Base-by-base conservation (phyloP, 2,113 vertebrate species). In the Urocynchramus pylzowi region DNA sequence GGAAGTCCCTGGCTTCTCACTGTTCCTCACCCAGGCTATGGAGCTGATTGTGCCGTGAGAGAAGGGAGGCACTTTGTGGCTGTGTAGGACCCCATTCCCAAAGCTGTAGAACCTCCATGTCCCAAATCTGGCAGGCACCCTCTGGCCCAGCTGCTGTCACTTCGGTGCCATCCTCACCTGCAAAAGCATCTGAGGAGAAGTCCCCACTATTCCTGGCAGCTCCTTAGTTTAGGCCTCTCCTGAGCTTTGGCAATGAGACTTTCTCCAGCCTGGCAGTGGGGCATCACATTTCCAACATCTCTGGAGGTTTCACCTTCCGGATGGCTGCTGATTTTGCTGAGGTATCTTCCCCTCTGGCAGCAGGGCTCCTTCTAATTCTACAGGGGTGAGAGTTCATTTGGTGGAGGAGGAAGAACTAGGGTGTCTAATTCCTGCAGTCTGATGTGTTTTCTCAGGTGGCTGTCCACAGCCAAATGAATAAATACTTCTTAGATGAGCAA, bases 41-140 rank as follows among this genome's bases (percentile, higher is more conserved):
- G 42, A 80, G 22, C 52, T 71, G 31, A 47, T 61, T 6, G 47
- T 63, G 20, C 52, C 2, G 0, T 26, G 42, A 64, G 45, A 70
- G 50, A 39, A 26, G 45, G 50, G n/a, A 84, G n/a, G 31, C 1
- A 2, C 47, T 65, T 39, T 0, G 1, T 15, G 28, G 1, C 67
- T 63, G 10, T 21, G 4, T 6, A 22, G 30, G 9, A 52, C 31
- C 6, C n/a, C 0, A 0, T 42, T 57, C 42, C 70, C n/a, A 17
- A 42, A n/a, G n/a, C n/a, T n/a, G n/a, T n/a, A n/a, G 53, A 52
- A 13, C 11, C 2, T 54, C 4, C 0, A 0, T 63, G 31, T 82
- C n/a, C 30, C 0, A 0, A n/a, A 71, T 18, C 42, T 3, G 1
- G 11, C 59, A 45, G 47, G 39, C 57, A 24, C 45, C 33, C 30